Percentiles rank a stretch among this genome's conserved stretches.
Conservation (phyloP, 2,113 vertebrate genomes). For the Poeciliopsis retropinna region DNA sequence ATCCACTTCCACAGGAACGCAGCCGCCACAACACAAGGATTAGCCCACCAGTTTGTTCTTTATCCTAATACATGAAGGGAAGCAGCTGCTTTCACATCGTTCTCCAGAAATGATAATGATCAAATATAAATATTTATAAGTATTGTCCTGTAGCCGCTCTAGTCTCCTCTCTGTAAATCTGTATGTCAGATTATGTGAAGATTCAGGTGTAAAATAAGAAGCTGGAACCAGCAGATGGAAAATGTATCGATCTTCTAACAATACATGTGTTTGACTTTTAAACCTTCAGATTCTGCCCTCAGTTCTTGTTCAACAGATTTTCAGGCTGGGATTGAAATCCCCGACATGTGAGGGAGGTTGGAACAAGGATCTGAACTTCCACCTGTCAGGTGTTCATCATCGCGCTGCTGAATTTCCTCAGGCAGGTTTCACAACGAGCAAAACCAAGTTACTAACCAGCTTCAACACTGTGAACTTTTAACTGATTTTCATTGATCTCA, state of each 20-base stretch:
- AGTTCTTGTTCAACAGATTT: background rate
- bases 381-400: background rate
- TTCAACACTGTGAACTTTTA: too few species aligned
- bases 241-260: constrained; percentile 3
- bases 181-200: background rate
- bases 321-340: background rate
- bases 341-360: background rate
- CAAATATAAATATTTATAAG: background rate
- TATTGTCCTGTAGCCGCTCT: background rate
- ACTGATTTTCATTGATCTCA: too few species aligned
- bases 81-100: background rate
- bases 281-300: background rate
- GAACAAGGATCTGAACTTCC: background rate
- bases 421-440: background rate
- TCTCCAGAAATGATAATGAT: background rate
- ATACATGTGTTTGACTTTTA: background rate
- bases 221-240: background rate
- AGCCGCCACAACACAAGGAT: constrained; percentile 38
- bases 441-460: background rate
- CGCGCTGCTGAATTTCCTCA: background rate
- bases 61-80: constrained; percentile 5
- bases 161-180: constrained; percentile 1
- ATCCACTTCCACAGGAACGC: constrained; percentile 19
- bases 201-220: constrained; percentile 3
- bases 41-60: constrained; percentile 32